Base-by-base conservation (phyloP, 2,888 invertebrate species). In the Dorcus parallelipipedus region DNA sequence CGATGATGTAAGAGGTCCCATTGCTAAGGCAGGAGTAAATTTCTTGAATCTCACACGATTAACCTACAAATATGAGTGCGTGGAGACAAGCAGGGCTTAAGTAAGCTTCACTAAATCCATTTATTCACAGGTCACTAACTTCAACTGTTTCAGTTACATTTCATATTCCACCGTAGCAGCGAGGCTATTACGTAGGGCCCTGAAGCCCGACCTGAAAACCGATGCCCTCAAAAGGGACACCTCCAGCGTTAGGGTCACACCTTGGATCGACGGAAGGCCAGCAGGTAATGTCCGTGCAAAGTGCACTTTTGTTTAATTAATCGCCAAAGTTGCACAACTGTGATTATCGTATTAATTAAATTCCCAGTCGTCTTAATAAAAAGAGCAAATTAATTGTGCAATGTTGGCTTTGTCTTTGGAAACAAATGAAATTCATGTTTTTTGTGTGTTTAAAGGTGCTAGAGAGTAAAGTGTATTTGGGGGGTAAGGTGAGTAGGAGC, bases 101-200 rank as follows among this genome's bases (percentile, higher is more conserved):
- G 92, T 92, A 83, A 87, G 88, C 79, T 59, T 47, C 41, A 43
- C 51, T 33, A 56, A 10, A 41, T 41, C 6, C n/a, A n/a, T 38
- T 9, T 38, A 10, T 23, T 47, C 5, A 41, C 9, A 23, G 26
- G 33, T 50, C 20, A 50, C 40, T 10, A 8, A 42, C 17, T 43
- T 52, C 39, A 20, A 53, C 45, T 43, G 17, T 10, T 80, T 54
- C 77, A 97, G 96, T 82, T 97, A 97, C 83, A 91, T 97, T 79
- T 93, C 94, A 82, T 97, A 92, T 80, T 97, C 97, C 59, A 92
- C 90, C 78, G 93, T 97, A 74, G 95, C 96, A 72, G 96, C 97
- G 20, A 86, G 84, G 72, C 81, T 92, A 54, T 80, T 97, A 58
- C 85, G 97, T 59, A 84, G 87, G 73, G 85, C 93, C 9, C 77